Base-by-base conservation (phyloP, 2,113 vertebrate genomes). In the Anas platyrhynchos region DNA sequence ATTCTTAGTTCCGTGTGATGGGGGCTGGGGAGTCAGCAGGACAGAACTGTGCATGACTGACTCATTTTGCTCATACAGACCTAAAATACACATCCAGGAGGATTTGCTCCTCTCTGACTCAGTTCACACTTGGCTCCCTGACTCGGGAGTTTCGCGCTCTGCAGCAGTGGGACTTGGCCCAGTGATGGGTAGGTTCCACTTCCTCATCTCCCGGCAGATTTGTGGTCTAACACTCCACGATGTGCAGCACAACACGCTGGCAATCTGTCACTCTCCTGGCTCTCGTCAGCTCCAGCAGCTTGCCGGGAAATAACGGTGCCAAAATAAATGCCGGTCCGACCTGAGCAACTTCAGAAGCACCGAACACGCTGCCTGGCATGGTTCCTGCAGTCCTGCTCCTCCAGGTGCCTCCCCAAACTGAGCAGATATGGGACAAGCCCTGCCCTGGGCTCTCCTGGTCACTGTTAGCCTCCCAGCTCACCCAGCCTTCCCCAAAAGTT, bases 161-260 rank as follows among this genome's bases (percentile, higher is more conserved):
- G 83, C 86, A 85, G 41, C 69, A 91, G 62, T 13, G 71, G 83
- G 91, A 87, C 62, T 80, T 96, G 96, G 93, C 89, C 88, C 86
- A 59, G 6, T 0, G 13, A 58, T 43, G 5, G 50, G 25, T 71
- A 8, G 63, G 22, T 74, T 96, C 93, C 81, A 6, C 62, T 92
- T 86, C 76, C 29, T 66, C 66, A 84, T 88, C 58, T 96, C 69
- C 84, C 80, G 43, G 92, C 95, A 97, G 94, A 97, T 97, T 96
- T 96, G 95, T 96, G 92, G 96, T 92, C 95, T 96, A 92, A 96
- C 96, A 85, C 95, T 96, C 86, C 72, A 50, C 82, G 92, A 92
- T 89, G 92, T 93, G 95, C 92, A 96, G 86, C 86, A 83, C 6
- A 94, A 93, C 92, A 89, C 0, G 1, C 91, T 43, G 94, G 92